These are phyloP conservation scores for Oreochromis aureus DNA, from an alignment of 2,113 vertebrate species.

Conservation along the genomic window DNA sequence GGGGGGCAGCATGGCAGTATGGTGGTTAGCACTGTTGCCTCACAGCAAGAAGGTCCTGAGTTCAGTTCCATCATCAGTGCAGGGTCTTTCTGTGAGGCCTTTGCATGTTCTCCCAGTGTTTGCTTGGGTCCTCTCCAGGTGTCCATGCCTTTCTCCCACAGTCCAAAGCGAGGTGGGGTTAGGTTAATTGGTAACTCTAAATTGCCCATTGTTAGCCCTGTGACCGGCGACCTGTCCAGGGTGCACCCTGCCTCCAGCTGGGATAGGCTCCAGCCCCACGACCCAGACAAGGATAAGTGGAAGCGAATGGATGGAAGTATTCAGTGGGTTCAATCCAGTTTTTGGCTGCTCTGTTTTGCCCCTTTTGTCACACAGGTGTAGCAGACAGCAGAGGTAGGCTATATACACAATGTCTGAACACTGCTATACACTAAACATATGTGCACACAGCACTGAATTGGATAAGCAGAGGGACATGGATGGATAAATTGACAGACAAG, in stretches of 20 bases:
- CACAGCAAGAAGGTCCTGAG: no score
- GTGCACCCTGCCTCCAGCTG: neutral
- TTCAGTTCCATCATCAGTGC: no score
- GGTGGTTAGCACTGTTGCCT: no score
- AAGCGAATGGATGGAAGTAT: neutral
- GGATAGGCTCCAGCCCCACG: neutral
- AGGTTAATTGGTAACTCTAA: no score
- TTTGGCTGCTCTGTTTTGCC: neutral
- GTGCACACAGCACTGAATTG: accelerated
- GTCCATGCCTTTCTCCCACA: no score
- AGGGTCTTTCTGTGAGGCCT: no score
- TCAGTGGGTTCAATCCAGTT: neutral
- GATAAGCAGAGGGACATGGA: neutral
- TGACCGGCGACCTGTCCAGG: neutral
- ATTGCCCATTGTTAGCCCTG: no score
- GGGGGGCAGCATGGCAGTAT: no score
- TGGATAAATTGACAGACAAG: neutral
- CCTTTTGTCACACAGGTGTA: neutral
- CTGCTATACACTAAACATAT: neutral
- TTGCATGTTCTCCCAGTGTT: no score
- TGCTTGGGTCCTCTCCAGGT: no score
- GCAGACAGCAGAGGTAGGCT: neutral
- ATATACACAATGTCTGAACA: neutral
- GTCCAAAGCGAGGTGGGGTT: no score
- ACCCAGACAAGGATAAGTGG: neutral